Percentiles rank a stretch among this genome's conserved stretches.
Conservation (phyloP, 30 jellyfish, hydroid and myxozoan species). For the Clytia hemisphaerica region DNA sequence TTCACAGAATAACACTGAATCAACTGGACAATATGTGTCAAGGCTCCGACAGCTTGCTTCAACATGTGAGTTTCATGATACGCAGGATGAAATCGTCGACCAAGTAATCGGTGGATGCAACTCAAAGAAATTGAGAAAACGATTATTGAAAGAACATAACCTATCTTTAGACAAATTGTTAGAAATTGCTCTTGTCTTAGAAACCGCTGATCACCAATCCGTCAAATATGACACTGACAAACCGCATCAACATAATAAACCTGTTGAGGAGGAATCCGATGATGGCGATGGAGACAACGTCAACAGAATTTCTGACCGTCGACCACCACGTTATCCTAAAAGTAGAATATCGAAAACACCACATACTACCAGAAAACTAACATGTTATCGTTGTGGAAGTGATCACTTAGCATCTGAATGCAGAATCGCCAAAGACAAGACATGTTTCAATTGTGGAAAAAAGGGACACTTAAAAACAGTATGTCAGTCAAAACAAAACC, state of each 20-base stretch:
- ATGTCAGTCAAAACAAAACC: neutral
- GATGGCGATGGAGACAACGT: neutral
- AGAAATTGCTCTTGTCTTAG: slow-evolving; percentile 15
- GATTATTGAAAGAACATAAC: slow-evolving; percentile 31
- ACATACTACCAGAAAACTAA: too few relatives aligned
- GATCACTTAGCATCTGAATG: slow-evolving; percentile 27
- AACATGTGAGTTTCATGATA: slow-evolving; percentile 42
- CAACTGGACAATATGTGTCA: slow-evolving; percentile 41
- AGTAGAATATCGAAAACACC: too few relatives aligned
- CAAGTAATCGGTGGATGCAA: slow-evolving; percentile 44
- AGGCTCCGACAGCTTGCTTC: slow-evolving; percentile 43
- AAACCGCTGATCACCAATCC: slow-evolving; percentile 31
- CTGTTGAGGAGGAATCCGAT: neutral
- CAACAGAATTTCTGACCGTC: neutral
- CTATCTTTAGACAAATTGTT: slow-evolving; percentile 15
- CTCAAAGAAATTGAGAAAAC: slow-evolving; percentile 36
- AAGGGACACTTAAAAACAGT: slow-evolving; percentile 30
- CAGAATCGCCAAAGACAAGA: slow-evolving; percentile 28
- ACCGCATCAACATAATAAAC: neutral
- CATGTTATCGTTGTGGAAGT: slow-evolving; percentile 26
- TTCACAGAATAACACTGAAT: slow-evolving; percentile 40
- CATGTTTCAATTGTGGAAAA: slow-evolving; percentile 39
- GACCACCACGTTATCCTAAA: too few relatives aligned
- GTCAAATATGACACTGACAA: neutral
- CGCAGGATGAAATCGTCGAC: slow-evolving; percentile 34